A percentile compares a stretch with the other conserved stretches of the same genome.
phyloP scores from a whole-genome alignment of 2,888 invertebrate genomes.

The Phyto melanocephala region DNA sequence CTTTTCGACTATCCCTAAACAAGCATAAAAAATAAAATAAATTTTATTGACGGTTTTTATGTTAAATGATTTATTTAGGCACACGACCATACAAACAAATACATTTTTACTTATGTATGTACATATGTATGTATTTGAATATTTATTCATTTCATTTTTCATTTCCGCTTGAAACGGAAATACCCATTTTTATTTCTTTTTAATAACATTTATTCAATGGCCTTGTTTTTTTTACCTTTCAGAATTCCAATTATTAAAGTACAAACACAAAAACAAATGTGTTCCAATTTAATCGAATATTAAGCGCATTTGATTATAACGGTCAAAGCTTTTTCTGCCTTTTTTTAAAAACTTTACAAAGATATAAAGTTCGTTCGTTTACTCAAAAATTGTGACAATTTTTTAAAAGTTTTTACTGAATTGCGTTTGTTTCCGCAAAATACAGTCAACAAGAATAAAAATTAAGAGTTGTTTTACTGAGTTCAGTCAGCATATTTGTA shows the following conservation, averaged over 20 bases:
- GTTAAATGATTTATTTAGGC: slow-evolving; percentile 12
- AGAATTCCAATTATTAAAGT: neutral
- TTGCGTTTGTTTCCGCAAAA: no score
- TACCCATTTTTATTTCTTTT: neutral
- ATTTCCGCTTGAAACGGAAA: slow-evolving; percentile 37
- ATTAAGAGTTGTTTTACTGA: no score
- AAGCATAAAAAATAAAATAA: slow-evolving; percentile 2
- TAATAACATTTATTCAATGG: neutral
- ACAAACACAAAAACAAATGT: neutral
- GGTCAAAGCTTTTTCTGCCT: no score
- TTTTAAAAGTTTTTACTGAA: no score
- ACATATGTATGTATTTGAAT: neutral
- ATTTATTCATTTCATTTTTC: slow-evolving; percentile 19
- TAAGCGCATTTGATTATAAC: no score
- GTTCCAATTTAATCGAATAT: no score
- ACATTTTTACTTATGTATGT: neutral
- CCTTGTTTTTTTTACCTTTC: neutral
- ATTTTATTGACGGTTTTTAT: slow-evolving; percentile 32
- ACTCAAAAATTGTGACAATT: no score
- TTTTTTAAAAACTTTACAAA: no score
- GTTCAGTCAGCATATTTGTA: no score
- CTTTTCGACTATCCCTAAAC: slow-evolving; percentile 4
- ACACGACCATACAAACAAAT: neutral
- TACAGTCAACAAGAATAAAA: no score
- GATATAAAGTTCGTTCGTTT: no score